Evolutionary conservation across 2,113 vertebrate genomes (phyloP).

Genomic region (Psettodes erumei): DNA sequence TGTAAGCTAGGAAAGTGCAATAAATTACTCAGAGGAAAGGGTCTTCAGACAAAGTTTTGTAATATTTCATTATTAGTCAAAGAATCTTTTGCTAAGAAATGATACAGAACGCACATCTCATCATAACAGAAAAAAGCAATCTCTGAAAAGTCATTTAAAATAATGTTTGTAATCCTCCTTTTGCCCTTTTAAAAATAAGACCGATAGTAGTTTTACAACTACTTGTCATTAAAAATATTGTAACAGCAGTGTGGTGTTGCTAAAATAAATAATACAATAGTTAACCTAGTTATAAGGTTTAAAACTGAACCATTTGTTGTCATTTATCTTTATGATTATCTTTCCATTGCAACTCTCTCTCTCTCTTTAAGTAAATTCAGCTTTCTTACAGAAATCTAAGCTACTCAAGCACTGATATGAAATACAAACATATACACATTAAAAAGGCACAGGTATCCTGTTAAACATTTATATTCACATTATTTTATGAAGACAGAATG

Average conservation of each 20-base stretch:
- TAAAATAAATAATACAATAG: conserved; percentile 33
- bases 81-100: conserved; percentile 26
- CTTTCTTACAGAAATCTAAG: conserved; percentile 29
- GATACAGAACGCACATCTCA: conserved; percentile 50
- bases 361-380: conserved; percentile 36
- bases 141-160: conserved; percentile 1
- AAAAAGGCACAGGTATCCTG: conserved; percentile 64
- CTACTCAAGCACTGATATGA: conserved; percentile 35
- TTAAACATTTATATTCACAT: conserved; percentile 52
- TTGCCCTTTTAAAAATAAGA: conserved; percentile 1
- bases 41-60: conserved; percentile 46
- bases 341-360: background rate
- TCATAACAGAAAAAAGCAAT: conserved; percentile 28
- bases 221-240: background rate
- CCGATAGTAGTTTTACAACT: background rate
- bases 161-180: background rate
- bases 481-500: conserved; percentile 29
- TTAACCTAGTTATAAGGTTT: background rate
- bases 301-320: conserved; percentile 10
- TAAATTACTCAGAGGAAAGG: conserved; percentile 15
- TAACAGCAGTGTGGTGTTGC: background rate
- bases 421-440: conserved; percentile 37
- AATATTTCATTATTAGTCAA: conserved; percentile 33
- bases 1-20: background rate
- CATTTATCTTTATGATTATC: background rate